A percentile compares a stretch with the other conserved stretches of the same genome.
Conservation (phyloP, 2,888 invertebrate genomes). For the Campoplex capitator region DNA sequence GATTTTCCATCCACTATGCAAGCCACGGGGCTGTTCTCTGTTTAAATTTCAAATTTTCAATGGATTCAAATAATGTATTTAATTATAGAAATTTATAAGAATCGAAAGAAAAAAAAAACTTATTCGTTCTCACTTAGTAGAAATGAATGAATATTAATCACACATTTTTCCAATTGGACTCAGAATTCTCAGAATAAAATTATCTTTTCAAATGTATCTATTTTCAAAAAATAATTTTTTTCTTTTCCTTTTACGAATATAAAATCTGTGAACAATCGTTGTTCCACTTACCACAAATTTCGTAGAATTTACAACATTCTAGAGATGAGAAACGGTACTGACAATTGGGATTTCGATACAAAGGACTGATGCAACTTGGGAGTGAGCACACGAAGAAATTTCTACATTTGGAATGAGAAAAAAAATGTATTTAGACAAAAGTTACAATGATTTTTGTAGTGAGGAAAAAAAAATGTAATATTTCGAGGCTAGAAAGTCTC, state of each 20-base stretch:
- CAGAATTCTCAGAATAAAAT: neutral
- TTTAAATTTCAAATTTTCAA: neutral
- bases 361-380: conserved; percentile 10
- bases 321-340: neutral
- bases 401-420: neutral
- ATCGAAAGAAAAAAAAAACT: neutral
- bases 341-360: neutral
- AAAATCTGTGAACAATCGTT: neutral
- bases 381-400: neutral
- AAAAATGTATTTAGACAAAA: neutral
- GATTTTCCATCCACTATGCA: conserved; percentile 75
- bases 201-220: neutral
- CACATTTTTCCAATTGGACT: neutral
- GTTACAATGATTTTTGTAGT: no score
- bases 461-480: no score
- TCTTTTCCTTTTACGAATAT: neutral
- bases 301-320: neutral
- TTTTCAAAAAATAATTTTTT: neutral
- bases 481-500: no score
- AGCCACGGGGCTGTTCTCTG: conserved; percentile 54
- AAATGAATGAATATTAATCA: neutral
- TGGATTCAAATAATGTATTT: neutral
- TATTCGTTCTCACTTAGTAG: neutral
- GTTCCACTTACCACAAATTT: conserved; percentile 23
- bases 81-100: neutral